Evolutionary conservation across 1,140 invertebrate species (phyloP), one percentile per base, ranked within the genome.

Genomic region (Druon quercuslanigerum): DNA sequence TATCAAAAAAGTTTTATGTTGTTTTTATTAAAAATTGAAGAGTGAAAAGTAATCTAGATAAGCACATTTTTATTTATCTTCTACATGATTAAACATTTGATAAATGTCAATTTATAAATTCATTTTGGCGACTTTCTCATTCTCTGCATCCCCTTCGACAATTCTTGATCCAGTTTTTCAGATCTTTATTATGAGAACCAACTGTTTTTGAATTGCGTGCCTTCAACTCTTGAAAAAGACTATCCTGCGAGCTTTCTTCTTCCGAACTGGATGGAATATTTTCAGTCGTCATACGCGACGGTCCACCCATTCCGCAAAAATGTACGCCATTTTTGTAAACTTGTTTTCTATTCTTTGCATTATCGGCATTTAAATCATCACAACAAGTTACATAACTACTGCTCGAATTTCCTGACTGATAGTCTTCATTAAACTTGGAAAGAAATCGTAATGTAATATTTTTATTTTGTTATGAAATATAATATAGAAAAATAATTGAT

Each of bases 91-190:
- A 9, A 46, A 46, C 9, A 46, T 46, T 11, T 46, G 9, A 46
- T 46, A 8, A 46, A 46, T 46, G 5, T 46, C 40, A 46, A 46
- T 46, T 46, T 9, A 46, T 46, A 46, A 46, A 9, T 46, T 46
- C 7, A 0, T 46, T 46, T 9, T 46, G 11, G 9, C 40, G 40
- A 46, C 7, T 46, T 11, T 46, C 40, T 46, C 40, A 46, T 46
- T 11, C 2, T 46, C 40, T 46, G 20, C 77, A 86, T 33, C 85
- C 79, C 14, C 51, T 16, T 6, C 78, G 73, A 40, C 85, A 86
- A 13, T 71, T 79, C n/a, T 72, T 60, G 0, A 87, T 81, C 85
- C 86, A 87, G 3, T 71, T 77, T 75, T 76, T 81, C 3, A 87
- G 14, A 16, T 56, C 70, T 33, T 66, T 33, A 16, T 50, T 40